Conservation (phyloP, 2,797 vertebrate species). For the Molossus molossus region DNA sequence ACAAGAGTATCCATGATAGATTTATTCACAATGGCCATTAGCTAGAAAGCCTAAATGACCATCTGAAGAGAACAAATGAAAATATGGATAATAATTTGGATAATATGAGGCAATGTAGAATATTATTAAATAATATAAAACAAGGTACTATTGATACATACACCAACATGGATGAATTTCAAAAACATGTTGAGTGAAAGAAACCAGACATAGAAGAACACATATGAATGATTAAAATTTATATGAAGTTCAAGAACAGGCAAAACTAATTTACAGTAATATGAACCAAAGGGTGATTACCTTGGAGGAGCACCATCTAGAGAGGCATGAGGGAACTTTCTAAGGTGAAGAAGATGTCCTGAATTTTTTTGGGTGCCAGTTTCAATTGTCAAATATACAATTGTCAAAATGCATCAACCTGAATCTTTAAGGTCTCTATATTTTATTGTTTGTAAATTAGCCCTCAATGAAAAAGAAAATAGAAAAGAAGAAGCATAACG, state of each 20-base stretch:
- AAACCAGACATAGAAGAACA: neutral
- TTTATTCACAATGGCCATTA: neutral
- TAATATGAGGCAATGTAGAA: neutral
- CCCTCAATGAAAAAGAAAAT: neutral
- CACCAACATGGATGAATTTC: neutral
- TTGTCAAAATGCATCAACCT: neutral
- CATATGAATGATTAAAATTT: neutral
- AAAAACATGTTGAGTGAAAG: neutral
- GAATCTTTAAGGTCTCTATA: constrained; percentile 35
- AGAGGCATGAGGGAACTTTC: neutral
- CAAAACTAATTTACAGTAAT: neutral
- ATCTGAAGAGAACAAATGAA: neutral
- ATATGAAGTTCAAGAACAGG: neutral
- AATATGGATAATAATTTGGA: neutral
- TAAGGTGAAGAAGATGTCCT: neutral
- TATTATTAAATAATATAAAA: neutral
- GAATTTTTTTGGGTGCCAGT: neutral
- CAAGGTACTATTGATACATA: neutral
- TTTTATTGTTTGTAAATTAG: constrained; percentile 70
- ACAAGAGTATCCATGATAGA: neutral
- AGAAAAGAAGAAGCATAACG: neutral
- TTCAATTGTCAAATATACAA: neutral
- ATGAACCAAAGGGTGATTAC: neutral
- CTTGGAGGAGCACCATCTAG: neutral
- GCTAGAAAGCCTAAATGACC: neutral